These are phyloP conservation scores for Megaceryle maxima DNA, from an alignment of 2,113 vertebrate genomes.

Conservation along the genomic window DNA sequence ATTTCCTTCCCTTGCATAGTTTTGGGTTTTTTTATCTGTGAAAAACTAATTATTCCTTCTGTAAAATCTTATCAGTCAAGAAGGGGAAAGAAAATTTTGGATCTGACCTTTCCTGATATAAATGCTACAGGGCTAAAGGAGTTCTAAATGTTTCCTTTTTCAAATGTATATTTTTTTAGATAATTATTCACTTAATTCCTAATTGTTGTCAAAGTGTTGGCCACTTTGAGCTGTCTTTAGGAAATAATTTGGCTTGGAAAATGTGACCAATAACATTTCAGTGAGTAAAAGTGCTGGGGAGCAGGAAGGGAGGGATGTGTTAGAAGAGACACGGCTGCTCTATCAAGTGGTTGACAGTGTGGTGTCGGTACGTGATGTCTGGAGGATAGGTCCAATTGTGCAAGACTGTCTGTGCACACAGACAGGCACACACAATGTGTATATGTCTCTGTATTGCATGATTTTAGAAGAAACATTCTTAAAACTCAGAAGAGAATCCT, in stretches of 20 bases:
- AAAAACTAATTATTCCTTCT: constrained; percentile 9
- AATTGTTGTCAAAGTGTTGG: not conserved
- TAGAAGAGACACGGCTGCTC: not conserved
- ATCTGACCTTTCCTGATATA: constrained; percentile 15
- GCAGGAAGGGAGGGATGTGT: fast-evolving
- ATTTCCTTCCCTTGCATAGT: not conserved
- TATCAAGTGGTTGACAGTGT: fast-evolving
- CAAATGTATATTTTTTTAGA: not conserved
- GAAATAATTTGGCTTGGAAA: not conserved
- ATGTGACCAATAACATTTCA: not conserved
- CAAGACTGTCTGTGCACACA: too few relatives aligned
- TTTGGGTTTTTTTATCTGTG: not conserved
- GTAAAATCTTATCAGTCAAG: not conserved
- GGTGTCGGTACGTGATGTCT: fast-evolving
- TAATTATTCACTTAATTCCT: not conserved
- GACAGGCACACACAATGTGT: fast-evolving
- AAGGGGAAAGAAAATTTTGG: not conserved
- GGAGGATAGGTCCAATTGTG: fast-evolving
- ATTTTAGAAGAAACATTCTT: not conserved
- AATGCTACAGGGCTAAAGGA: not conserved
- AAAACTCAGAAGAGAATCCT: not conserved
- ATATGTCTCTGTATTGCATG: fast-evolving
- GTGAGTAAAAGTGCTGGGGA: not conserved
- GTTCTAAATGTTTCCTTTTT: not conserved
- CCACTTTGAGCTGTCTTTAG: not conserved